A percentile compares a stretch with the other conserved stretches of the same genome.
phyloP scores from a whole-genome alignment of 2,888 invertebrate genomes.

The Spialia ferax region DNA sequence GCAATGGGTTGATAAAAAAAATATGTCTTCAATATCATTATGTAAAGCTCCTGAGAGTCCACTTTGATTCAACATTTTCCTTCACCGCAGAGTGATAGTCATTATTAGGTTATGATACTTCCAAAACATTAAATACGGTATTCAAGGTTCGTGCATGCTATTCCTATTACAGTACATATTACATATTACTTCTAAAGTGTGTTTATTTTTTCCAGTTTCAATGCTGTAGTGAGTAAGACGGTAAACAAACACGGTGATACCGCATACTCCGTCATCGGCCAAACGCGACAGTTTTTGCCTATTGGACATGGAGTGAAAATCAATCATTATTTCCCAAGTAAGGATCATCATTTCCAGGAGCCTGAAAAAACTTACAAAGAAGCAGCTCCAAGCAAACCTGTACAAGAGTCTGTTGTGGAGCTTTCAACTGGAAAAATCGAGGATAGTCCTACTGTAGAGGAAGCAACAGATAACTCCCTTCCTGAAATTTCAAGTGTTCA shows the following conservation, averaged over 20 bases:
- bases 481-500: conserved; percentile 4
- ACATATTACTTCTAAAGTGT: too few species aligned
- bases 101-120: too few species aligned
- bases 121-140: too few species aligned
- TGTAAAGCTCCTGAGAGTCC: too few species aligned
- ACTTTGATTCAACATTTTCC: too few species aligned
- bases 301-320: conserved; percentile 71
- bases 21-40: too few species aligned
- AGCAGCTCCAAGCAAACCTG: conserved; percentile 55
- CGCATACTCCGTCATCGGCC: conserved; percentile 69
- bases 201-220: conserved; percentile 74
- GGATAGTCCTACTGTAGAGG: neutral
- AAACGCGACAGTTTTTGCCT: conserved; percentile 70
- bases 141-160: too few species aligned
- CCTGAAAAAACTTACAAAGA: conserved; percentile 5
- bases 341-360: conserved; percentile 55
- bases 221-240: conserved; percentile 85
- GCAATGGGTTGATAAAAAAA: too few species aligned
- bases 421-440: neutral
- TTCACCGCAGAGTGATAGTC: too few species aligned
- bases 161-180: too few species aligned
- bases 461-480: conserved; percentile 8
- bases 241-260: conserved; percentile 73
- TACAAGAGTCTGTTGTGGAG: conserved; percentile 41
- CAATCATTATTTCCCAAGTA: conserved; percentile 73